These are phyloP conservation scores for Folsomia candida DNA, from an alignment of 2,888 invertebrate genomes.

Conservation along the genomic window DNA sequence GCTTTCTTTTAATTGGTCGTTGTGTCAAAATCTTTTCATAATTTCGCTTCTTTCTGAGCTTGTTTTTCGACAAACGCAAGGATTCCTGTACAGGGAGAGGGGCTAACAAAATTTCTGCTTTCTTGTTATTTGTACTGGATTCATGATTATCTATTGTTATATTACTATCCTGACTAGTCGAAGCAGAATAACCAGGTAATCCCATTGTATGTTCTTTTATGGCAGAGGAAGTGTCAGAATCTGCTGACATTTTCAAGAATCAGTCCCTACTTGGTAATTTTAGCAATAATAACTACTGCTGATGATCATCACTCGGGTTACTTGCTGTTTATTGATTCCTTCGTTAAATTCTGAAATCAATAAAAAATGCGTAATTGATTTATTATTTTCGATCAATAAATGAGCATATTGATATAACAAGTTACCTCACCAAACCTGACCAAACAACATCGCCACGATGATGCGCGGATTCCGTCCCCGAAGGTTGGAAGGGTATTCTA, in stretches of 20 bases:
- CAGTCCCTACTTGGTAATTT: background rate
- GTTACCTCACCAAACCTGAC: background rate
- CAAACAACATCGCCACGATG: too few species aligned
- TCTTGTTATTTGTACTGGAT: too few species aligned
- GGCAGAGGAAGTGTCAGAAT: slow-evolving; percentile 14
- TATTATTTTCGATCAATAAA: background rate
- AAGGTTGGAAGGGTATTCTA: background rate
- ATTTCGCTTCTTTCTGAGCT: slow-evolving; percentile 37
- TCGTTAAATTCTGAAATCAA: background rate
- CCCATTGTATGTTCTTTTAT: background rate
- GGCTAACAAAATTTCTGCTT: background rate
- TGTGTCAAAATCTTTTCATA: slow-evolving; percentile 29
- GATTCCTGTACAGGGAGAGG: background rate
- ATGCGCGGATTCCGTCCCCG: background rate
- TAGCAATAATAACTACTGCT: too few species aligned
- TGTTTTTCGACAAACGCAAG: slow-evolving; percentile 40
- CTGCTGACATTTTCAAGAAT: background rate
- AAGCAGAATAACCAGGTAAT: background rate
- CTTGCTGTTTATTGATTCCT: background rate
- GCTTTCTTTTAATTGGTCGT: slow-evolving; percentile 26
- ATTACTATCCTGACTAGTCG: background rate
- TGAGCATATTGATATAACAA: background rate
- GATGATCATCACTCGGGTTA: background rate
- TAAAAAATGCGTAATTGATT: background rate
- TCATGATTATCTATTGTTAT: background rate